Evolutionary conservation across 2,797 vertebrate genomes (phyloP), one percentile per base, ranked within the genome.

Genomic region (Bovichtus diacanthus): DNA sequence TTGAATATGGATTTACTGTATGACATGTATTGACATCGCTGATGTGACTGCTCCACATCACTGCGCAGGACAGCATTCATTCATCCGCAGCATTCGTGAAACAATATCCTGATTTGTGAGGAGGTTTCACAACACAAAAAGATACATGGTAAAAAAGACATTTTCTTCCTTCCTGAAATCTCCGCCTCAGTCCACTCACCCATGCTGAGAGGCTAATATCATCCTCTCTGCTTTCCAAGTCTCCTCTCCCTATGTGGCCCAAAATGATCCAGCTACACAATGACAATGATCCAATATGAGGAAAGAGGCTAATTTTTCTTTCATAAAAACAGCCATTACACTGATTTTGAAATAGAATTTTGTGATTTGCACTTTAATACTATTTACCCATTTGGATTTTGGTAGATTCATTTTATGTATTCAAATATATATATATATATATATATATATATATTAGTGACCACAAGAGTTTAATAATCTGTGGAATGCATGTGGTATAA

Each of bases 131-230:
- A 43, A 56, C 76, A 83, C 15, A 79, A 87, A 85, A 79, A 78
- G 29, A 86, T 56, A 51, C 55, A 59, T 43, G 71, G 44, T 73
- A 51, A 44, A 60, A 54, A 84, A 78, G n/a, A 65, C 58, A 76
- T 78, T 84, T 80, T 81, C 56, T 25, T 80, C 39, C 21, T 76
- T 76, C 43, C 74, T 72, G 65, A 83, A 69, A 78, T 67, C 59
- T 71, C 70, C 46, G 51, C 67, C 43, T 72, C 86, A 81, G 83
- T 87, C 78, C 73, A 41, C 79, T 87, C 78, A 84, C 74, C 65
- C 87, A 85, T 86, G 88, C 89, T 88, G 90, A 79, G 89, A 89
- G 79, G 80, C 74, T 88, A 90, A 91, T 90, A 64, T 84, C 77
- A 80, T 89, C 81, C 67, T 80, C 74, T 84, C 76, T 76, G 76